These are phyloP conservation scores for Neogobius melanostomus DNA, from an alignment of 2,113 vertebrate genomes.

Conservation along the genomic window DNA sequence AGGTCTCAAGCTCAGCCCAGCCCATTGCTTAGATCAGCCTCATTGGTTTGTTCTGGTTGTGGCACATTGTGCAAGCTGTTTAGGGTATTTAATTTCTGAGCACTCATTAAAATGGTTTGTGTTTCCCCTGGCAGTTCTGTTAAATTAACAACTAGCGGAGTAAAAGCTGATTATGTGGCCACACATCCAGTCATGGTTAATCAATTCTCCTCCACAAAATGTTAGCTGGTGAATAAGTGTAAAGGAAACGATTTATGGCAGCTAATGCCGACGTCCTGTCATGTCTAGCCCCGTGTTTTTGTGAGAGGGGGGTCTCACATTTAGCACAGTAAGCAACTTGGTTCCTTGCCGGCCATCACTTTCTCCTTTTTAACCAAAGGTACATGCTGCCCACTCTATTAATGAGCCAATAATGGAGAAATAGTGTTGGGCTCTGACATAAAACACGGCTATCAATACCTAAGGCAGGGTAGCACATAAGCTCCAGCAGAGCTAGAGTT, in stretches of 20 bases:
- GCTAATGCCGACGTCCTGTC: constrained; percentile 82
- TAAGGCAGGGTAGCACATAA: constrained; percentile 71
- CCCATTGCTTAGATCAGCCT: constrained; percentile 77
- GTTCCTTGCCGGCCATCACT: constrained; percentile 75
- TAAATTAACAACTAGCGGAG: constrained; percentile 81
- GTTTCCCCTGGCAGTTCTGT: constrained; percentile 80
- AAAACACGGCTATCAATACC: constrained; percentile 78
- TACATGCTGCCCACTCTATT: constrained; percentile 82
- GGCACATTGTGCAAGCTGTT: constrained; percentile 79
- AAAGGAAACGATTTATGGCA: constrained; percentile 77
- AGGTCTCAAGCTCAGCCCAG: constrained; percentile 63
- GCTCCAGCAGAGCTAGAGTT: constrained; percentile 73
- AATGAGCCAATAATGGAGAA: constrained; percentile 90
- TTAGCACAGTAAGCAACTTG: constrained; percentile 85
- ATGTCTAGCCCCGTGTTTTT: constrained; percentile 81
- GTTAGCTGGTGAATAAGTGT: constrained; percentile 77
- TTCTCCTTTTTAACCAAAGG: constrained; percentile 71
- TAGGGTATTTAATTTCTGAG: constrained; percentile 79
- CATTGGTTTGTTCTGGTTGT: constrained; percentile 75
- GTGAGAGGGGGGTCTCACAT: constrained; percentile 78
- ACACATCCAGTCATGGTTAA: constrained; percentile 79
- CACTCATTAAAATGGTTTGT: constrained; percentile 85
- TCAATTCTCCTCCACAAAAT: constrained; percentile 79
- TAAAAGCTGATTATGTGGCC: constrained; percentile 82
- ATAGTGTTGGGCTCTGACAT: constrained; percentile 80